Evolutionary conservation across 1,140 invertebrate species (phyloP).

Genomic region (Helicoverpa zea): DNA sequence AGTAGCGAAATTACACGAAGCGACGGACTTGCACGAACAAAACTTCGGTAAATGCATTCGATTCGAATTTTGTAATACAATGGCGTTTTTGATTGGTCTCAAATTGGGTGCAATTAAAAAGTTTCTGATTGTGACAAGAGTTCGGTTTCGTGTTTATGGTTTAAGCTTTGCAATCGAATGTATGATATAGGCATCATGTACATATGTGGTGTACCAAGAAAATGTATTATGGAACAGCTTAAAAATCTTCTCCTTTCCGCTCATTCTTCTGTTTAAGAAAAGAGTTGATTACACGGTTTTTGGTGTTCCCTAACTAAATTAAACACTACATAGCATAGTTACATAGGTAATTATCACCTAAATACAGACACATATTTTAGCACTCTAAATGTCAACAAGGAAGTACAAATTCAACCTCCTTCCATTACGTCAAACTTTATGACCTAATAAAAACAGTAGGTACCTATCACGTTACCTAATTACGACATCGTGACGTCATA

Average conservation of each 20-base stretch:
- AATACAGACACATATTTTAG: not conserved
- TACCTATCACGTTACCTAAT: not conserved
- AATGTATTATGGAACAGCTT: no score
- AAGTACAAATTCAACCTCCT: no score
- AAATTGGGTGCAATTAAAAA: conserved; percentile 76
- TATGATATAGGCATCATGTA: not conserved
- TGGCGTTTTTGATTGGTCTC: conserved; percentile 70
- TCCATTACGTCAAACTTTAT: not conserved
- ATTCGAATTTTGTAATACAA: conserved; percentile 69
- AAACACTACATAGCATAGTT: no score
- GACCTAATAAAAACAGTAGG: not conserved
- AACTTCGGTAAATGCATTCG: conserved; percentile 62
- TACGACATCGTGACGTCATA: conserved; percentile 9
- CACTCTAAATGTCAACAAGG: no score
- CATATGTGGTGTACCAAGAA: no score
- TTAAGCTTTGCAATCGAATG: conserved; percentile 17
- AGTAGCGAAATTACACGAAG: conserved; percentile 63
- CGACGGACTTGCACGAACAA: conserved; percentile 58
- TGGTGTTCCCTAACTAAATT: no score
- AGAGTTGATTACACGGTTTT: no score
- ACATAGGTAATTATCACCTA: not conserved
- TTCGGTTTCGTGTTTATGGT: conserved; percentile 53
- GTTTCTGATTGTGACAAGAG: conserved; percentile 63
- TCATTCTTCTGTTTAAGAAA: no score
- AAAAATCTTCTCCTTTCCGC: no score